Percentiles rank a stretch among this genome's conserved stretches.
These are phyloP conservation scores for Syritta pipiens DNA, from an alignment of 2,888 invertebrate genomes.

Conservation along the genomic window DNA sequence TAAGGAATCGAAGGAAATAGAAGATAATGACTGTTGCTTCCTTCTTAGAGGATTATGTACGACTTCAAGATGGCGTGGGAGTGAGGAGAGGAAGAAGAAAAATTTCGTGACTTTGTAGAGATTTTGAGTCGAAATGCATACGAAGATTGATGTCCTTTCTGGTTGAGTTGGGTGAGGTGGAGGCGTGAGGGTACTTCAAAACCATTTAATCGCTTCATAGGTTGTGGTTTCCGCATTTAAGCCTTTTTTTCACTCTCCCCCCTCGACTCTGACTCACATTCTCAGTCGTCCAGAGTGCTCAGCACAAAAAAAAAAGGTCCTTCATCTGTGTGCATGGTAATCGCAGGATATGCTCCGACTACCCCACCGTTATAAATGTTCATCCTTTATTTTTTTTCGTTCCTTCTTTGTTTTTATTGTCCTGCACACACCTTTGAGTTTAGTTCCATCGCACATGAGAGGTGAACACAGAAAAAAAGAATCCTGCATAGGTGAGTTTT, in stretches of 20 bases:
- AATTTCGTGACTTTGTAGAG: no score
- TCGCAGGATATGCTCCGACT: not conserved
- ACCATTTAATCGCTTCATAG: constrained; percentile 16
- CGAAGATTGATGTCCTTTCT: no score
- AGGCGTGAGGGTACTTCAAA: constrained; percentile 12
- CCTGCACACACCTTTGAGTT: constrained; percentile 16
- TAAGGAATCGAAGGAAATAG: constrained; percentile 32
- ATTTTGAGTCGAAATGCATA: no score
- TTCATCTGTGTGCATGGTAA: constrained; percentile 7
- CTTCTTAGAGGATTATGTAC: not conserved
- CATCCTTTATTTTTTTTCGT: constrained; percentile 16
- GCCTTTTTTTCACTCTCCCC: no score
- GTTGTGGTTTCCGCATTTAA: not conserved
- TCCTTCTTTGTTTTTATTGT: constrained; percentile 1
- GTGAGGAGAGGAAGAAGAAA: no score
- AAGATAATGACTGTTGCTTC: constrained; percentile 54
- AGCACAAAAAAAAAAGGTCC: no score
- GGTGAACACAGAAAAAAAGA: constrained; percentile 9
- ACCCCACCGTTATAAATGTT: constrained; percentile 11
- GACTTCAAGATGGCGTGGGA: no score
- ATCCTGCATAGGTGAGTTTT: constrained; percentile 42
- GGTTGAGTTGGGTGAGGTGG: no score
- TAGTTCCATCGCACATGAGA: constrained; percentile 28
- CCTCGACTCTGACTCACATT: no score
- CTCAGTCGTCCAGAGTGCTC: no score